A percentile compares a stretch with the other conserved stretches of the same genome.
Conservation (phyloP, 2,797 vertebrate species). For the Heteromormyrus szaboi region DNA sequence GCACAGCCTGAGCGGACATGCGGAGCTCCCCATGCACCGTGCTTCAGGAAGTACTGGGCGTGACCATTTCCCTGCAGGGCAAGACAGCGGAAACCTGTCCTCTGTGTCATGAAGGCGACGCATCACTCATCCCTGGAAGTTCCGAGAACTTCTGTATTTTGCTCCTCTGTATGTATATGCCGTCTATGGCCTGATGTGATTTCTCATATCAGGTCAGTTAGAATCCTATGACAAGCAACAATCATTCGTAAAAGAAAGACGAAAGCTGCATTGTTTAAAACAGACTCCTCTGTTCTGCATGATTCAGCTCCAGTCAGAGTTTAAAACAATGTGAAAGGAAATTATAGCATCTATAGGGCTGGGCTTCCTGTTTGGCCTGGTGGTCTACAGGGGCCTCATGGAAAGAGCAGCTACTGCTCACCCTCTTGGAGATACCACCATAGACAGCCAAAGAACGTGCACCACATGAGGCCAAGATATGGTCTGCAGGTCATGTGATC, state of each 20-base stretch:
- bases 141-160: not conserved
- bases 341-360: not conserved
- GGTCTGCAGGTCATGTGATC: not conserved
- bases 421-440: not conserved
- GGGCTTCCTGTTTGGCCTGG: not conserved
- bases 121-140: not conserved
- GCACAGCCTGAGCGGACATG: not conserved
- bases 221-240: not conserved
- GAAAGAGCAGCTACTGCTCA: not conserved
- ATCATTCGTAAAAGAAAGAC: not conserved
- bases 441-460: not conserved
- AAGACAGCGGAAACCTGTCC: not conserved
- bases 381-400: not conserved
- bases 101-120: not conserved
- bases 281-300: not conserved
- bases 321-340: not conserved
- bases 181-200: not conserved
- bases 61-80: conserved; percentile 41
- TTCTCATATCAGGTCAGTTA: not conserved
- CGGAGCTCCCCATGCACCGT: conserved; percentile 29
- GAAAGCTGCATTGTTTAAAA: not conserved
- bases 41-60: conserved; percentile 46
- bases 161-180: not conserved
- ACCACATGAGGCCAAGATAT: not conserved
- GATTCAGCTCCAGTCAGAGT: not conserved